Conservation (phyloP, 2,888 invertebrate species). For the Bombylius major region DNA sequence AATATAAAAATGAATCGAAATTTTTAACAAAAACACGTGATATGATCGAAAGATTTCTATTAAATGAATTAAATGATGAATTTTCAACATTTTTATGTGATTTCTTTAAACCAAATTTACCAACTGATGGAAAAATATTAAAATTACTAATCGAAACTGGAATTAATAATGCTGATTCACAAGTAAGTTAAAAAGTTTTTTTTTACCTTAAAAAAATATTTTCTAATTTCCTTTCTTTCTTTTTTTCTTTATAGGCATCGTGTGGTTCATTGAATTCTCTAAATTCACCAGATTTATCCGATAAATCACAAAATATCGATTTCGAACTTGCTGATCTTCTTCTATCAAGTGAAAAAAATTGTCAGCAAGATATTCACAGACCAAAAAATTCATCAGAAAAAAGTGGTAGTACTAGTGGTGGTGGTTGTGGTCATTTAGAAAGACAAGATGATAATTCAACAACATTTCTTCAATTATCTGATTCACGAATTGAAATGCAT, state of each 20-base stretch:
- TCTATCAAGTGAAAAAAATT: conserved; percentile 34
- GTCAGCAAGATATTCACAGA: conserved; percentile 31
- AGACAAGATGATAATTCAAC: conserved; percentile 35
- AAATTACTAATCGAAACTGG: conserved; percentile 64
- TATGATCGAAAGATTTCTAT: conserved; percentile 36
- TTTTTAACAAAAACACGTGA: conserved; percentile 31
- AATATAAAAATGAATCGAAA: conserved; percentile 33
- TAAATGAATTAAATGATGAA: conserved; percentile 32
- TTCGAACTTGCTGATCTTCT: conserved; percentile 35
- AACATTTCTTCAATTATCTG: conserved; percentile 33
- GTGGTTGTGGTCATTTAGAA: conserved; percentile 29
- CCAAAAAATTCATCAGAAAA: conserved; percentile 34
- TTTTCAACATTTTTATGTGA: conserved; percentile 38
- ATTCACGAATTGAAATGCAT: conserved; percentile 35
- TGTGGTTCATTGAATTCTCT: conserved; percentile 30
- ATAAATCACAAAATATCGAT: conserved; percentile 36
- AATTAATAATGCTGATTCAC: conserved; percentile 41
- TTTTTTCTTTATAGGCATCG: conserved; percentile 22
- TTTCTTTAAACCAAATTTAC: conserved; percentile 46
- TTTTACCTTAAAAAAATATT: neutral
- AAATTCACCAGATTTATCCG: conserved; percentile 35
- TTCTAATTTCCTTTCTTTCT: neutral
- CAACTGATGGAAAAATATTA: conserved; percentile 56
- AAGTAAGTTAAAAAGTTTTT: conserved; percentile 14
- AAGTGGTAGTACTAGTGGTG: conserved; percentile 23